These are phyloP conservation scores for Muschampia plurimacula DNA, from an alignment of 2,888 invertebrate species.

Conservation along the genomic window DNA sequence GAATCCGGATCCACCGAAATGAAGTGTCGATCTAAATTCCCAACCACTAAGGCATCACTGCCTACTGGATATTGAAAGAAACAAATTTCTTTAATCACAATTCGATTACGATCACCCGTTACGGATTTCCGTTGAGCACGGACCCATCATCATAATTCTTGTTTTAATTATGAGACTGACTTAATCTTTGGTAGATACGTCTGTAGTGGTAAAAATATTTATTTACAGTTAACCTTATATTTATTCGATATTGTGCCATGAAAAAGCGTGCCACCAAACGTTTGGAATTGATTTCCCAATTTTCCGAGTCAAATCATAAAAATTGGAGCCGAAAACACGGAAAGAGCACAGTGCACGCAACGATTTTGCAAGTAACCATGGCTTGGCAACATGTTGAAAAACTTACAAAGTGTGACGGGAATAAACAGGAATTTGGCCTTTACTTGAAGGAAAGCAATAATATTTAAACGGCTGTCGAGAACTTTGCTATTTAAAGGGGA, in stretches of 20 bases:
- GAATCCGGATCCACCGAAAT: too few species aligned
- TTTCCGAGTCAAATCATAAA: slow-evolving; percentile 29
- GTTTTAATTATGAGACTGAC: too few species aligned
- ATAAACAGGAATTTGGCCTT: slow-evolving; percentile 5
- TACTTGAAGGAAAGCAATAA: not conserved
- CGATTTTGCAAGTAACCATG: slow-evolving; percentile 24
- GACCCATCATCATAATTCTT: too few species aligned
- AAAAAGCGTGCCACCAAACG: slow-evolving; percentile 10
- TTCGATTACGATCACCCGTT: too few species aligned
- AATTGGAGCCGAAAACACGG: slow-evolving; percentile 27
- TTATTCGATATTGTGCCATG: not conserved
- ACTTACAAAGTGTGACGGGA: slow-evolving; percentile 15
- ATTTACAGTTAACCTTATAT: not conserved
- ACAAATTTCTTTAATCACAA: too few species aligned
- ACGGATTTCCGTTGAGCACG: too few species aligned
- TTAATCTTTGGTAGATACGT: too few species aligned
- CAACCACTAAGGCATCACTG: too few species aligned
- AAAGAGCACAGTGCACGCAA: slow-evolving; percentile 30
- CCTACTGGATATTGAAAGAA: too few species aligned
- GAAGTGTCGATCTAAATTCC: too few species aligned
- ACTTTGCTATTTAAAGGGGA: slow-evolving; percentile 16
- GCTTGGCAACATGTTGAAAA: not conserved
- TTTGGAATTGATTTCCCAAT: slow-evolving; percentile 35
- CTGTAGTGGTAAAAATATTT: not conserved
- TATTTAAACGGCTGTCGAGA: slow-evolving; percentile 7